Base-by-base conservation (phyloP, 1,140 invertebrate genomes). In the Phortica variegata region DNA sequence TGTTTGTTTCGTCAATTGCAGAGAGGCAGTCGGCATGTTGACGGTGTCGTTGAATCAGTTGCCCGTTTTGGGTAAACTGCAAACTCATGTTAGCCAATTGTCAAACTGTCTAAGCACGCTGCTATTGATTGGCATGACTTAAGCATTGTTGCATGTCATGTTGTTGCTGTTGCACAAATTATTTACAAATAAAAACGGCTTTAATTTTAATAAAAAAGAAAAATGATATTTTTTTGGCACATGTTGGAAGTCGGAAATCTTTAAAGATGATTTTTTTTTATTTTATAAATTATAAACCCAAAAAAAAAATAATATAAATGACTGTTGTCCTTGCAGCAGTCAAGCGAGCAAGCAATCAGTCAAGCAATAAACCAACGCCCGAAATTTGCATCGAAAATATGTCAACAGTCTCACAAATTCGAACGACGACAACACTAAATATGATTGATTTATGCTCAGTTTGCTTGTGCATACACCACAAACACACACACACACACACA, bases 131-230 rank as follows among this genome's bases (percentile, higher is more conserved):
- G 62, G 65, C 62, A 50, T 54, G 52, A 49, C 10, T 34, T 10
- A 4, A 62, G 50, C 62, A 68, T 58, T 60, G 33, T 62, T 66
- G 56, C 47, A 43, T 47, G 44, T 16, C 5, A 13, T 44, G 37
- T 20, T 56, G 49, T 60, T 47, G 33, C 50, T 45, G 59, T 43
- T 38, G 63, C 26, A 29, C 26, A 66, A n/a, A 66, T 66, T 68
- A 66, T 57, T 63, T 58, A 66, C 61, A 66, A 66, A 66, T 66
- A 66, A n/a, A n/a, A n/a, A n/a, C n/a, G n/a, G n/a, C n/a, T n/a
- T n/a, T n/a, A n/a, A n/a, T n/a, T n/a, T 66, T 66, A 68, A 57
- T 66, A 40, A 57, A 58, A 68, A 56, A n/a, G n/a, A n/a, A n/a
- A n/a, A n/a, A n/a, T n/a, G n/a, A n/a, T n/a, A n/a, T n/a, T n/a